Percentiles rank a stretch among this genome's conserved stretches.
Evolutionary conservation across 1,140 invertebrate species (phyloP).

Genomic region (Mamestra configurata): DNA sequence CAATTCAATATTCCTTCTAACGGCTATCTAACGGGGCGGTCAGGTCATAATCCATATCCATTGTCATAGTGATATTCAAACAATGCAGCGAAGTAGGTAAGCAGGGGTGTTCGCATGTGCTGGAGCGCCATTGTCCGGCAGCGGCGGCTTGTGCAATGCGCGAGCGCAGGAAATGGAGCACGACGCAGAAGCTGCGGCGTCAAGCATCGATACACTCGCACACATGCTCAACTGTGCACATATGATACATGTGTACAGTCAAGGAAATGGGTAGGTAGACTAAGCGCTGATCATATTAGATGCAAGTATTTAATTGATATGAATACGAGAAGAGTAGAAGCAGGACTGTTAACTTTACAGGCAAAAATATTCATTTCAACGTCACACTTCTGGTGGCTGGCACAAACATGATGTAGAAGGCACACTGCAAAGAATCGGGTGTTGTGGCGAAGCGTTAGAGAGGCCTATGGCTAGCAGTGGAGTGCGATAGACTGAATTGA

Average conservation of each 20-base stretch:
- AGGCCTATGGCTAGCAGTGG: too few relatives aligned
- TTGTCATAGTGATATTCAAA: conserved; percentile 39
- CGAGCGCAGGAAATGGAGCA: conserved; percentile 50
- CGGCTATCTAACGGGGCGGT: conserved; percentile 14
- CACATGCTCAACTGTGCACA: conserved; percentile 8
- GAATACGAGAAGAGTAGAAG: too few relatives aligned
- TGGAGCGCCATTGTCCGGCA: conserved; percentile 35
- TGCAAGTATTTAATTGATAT: too few relatives aligned
- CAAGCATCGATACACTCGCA: conserved; percentile 39
- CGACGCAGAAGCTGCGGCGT: conserved; percentile 46
- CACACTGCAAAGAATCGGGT: too few relatives aligned
- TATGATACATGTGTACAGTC: background rate
- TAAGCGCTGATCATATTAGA: too few relatives aligned
- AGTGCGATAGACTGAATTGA: too few relatives aligned
- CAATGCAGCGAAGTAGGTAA: conserved; percentile 26
- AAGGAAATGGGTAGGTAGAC: too few relatives aligned
- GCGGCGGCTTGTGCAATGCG: conserved; percentile 40
- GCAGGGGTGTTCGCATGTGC: conserved; percentile 31
- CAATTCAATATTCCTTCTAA: conserved; percentile 10
- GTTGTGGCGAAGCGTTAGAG: too few relatives aligned
- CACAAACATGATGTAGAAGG: too few relatives aligned
- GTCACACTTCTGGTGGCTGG: too few relatives aligned
- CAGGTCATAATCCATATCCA: conserved; percentile 44
- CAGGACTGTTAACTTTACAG: too few relatives aligned
- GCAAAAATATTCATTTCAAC: too few relatives aligned